Conservation (phyloP, 2,888 invertebrate species). For the Trachelus iudaicus region DNA sequence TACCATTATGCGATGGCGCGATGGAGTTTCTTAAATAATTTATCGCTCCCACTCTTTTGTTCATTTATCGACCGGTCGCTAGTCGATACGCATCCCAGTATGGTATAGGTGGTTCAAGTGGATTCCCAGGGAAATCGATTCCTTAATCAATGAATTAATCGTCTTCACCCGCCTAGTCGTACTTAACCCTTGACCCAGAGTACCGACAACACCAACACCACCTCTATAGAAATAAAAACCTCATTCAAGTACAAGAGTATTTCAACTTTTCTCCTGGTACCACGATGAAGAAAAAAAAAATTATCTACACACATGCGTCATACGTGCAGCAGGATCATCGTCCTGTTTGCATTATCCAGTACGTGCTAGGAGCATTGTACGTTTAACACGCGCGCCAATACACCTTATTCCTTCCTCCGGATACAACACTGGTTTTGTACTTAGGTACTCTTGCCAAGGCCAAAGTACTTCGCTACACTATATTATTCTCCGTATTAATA, state of each 20-base stretch:
- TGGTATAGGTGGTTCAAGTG: neutral
- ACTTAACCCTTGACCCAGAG: neutral
- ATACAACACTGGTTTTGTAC: neutral
- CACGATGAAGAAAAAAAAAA: neutral
- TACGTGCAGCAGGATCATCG: neutral
- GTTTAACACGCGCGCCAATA: neutral
- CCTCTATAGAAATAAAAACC: neutral
- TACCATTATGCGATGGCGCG: constrained; percentile 56
- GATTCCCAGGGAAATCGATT: constrained; percentile 36
- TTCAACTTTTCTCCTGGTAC: neutral
- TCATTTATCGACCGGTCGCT: constrained; percentile 35
- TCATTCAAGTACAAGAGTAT: neutral
- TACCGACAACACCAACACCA: neutral
- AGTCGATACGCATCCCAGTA: neutral
- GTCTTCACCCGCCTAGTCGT: constrained; percentile 20
- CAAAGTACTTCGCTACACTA: neutral
- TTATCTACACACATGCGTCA: neutral
- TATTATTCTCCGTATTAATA: neutral
- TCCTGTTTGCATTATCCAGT: neutral
- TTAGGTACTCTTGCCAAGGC: neutral
- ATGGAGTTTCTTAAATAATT: constrained; percentile 61
- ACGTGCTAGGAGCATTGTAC: neutral
- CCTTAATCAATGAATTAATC: constrained; percentile 55
- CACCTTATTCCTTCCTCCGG: neutral
- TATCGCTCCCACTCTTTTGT: constrained; percentile 55